Conservation (phyloP, 2,113 vertebrate genomes). For the Sinocyclocheilus anophthalmus region DNA sequence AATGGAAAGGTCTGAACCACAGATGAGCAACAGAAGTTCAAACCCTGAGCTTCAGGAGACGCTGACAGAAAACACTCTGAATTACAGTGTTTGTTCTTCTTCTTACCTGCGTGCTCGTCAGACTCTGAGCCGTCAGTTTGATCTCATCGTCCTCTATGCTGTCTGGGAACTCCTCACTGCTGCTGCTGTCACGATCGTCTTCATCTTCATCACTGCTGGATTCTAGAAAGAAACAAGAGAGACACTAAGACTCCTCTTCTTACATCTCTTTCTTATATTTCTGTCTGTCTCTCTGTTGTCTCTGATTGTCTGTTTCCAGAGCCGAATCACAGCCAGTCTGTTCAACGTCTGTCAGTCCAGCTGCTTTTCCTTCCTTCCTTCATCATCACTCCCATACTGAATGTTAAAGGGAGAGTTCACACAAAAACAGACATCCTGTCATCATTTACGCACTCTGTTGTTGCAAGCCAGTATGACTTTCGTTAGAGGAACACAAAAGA, state of each 20-base stretch:
- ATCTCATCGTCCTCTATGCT: slow-evolving; percentile 77
- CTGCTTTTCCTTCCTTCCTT: background rate
- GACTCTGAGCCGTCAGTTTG: slow-evolving; percentile 61
- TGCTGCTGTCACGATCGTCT: slow-evolving; percentile 63
- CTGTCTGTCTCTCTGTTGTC: background rate
- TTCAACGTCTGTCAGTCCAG: background rate
- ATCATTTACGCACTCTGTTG: background rate
- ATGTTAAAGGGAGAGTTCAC: background rate
- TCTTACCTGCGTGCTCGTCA: slow-evolving; percentile 70
- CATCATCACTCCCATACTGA: background rate
- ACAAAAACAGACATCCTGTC: background rate
- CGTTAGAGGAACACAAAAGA: background rate
- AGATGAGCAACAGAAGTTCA: no score
- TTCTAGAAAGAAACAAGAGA: slow-evolving; percentile 72
- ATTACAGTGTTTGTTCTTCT: background rate
- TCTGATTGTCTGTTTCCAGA: background rate
- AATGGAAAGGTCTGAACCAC: background rate
- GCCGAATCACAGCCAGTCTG: background rate
- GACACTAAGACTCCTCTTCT: background rate
- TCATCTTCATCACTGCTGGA: slow-evolving; percentile 65
- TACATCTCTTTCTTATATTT: no score
- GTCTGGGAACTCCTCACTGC: slow-evolving; percentile 78
- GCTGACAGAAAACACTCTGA: background rate
- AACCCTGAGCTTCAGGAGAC: background rate
- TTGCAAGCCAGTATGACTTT: no score